Percentiles rank a stretch among this genome's conserved stretches.
These are phyloP conservation scores for Heliocidaris erythrogramma DNA, from an alignment of 35 echinoderm and acorn worm species.

Conservation along the genomic window DNA sequence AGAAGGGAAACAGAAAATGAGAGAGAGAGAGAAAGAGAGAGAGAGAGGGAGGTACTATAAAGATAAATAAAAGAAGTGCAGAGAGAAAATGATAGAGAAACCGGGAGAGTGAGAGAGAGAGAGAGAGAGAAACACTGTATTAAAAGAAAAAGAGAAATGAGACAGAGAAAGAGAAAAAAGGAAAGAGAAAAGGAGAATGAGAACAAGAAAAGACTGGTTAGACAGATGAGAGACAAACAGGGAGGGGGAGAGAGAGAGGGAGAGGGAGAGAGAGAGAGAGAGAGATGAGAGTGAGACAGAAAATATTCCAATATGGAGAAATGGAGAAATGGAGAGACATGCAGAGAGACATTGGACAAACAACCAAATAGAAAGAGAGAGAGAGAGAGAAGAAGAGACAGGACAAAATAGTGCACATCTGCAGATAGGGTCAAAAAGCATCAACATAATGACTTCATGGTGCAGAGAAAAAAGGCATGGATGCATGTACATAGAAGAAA, in stretches of 20 bases:
- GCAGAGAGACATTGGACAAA: no score
- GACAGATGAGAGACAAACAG: neutral
- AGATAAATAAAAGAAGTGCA: neutral
- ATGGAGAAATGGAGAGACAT: neutral
- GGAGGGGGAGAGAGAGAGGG: neutral
- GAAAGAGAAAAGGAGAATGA: neutral
- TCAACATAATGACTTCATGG: neutral
- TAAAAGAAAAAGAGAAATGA: neutral
- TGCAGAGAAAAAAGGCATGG: neutral
- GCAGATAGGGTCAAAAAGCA: no score
- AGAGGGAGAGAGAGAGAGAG: neutral
- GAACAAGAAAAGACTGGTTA: neutral
- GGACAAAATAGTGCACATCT: no score
- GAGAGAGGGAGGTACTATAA: neutral
- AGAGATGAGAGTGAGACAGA: neutral
- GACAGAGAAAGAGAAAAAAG: neutral
- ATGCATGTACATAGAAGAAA: neutral
- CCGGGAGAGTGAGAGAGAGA: neutral
- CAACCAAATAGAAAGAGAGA: no score
- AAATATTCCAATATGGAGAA: no score
- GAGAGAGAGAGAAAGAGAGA: neutral
- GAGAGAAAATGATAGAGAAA: neutral
- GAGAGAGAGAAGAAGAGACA: no score
- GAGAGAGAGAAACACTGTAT: neutral
- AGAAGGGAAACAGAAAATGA: neutral